These are phyloP conservation scores for Phrynosoma platyrhinos DNA, from an alignment of 2,113 vertebrate genomes.

Conservation along the genomic window DNA sequence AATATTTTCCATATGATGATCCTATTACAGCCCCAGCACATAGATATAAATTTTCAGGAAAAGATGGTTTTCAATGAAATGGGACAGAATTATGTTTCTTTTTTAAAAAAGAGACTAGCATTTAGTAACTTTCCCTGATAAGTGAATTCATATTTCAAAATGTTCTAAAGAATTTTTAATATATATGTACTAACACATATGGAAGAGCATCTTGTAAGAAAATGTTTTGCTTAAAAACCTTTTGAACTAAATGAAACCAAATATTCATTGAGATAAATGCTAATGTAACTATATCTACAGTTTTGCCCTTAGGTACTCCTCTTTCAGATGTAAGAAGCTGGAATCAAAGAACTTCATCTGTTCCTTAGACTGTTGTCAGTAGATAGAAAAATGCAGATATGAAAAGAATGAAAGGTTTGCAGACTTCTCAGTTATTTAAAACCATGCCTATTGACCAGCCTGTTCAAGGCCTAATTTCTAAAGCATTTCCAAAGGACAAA, in stretches of 20 bases:
- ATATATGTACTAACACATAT: slow-evolving; percentile 30
- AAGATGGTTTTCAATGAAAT: too few relatives aligned
- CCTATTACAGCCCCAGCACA: too few relatives aligned
- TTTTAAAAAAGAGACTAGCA: too few relatives aligned
- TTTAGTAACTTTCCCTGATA: too few relatives aligned
- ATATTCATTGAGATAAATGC: slow-evolving; percentile 30
- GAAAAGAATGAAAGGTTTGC: slow-evolving; percentile 36
- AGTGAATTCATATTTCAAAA: neutral
- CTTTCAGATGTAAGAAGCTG: slow-evolving; percentile 41
- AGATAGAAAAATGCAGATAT: neutral
- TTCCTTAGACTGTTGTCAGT: slow-evolving; percentile 8
- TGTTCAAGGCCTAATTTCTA: slow-evolving; percentile 25
- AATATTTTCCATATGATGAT: too few relatives aligned
- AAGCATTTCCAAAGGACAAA: neutral
- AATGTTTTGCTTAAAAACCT: neutral
- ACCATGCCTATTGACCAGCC: slow-evolving; percentile 30
- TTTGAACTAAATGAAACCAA: slow-evolving; percentile 11
- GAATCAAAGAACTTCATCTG: slow-evolving; percentile 38
- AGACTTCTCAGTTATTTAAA: slow-evolving; percentile 31
- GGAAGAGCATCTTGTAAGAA: neutral
- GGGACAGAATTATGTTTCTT: too few relatives aligned
- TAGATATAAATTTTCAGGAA: too few relatives aligned
- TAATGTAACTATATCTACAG: slow-evolving; percentile 39
- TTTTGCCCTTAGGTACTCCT: slow-evolving; percentile 45
- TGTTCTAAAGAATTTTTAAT: neutral